Conservation (phyloP, 2,888 invertebrate genomes). For the Lathronympha strigana region DNA sequence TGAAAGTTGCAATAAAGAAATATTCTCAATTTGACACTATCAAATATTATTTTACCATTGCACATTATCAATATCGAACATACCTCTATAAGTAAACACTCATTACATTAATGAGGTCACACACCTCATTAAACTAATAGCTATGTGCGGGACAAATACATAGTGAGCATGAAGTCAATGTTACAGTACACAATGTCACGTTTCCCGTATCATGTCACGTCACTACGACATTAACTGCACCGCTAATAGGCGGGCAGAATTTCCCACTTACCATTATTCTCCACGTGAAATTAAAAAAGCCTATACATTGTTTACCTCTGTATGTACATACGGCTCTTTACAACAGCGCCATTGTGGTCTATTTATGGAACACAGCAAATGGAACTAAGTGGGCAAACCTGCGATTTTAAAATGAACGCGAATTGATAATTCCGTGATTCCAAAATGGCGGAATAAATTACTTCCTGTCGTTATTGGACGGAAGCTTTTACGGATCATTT, state of each 20-base stretch:
- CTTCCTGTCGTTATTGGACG: conserved; percentile 20
- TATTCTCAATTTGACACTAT: no score
- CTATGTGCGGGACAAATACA: background rate
- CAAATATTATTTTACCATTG: no score
- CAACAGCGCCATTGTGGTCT: conserved; percentile 1
- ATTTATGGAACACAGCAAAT: conserved; percentile 21
- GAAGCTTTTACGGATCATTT: conserved; percentile 3
- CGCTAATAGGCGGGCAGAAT: conserved; percentile 19
- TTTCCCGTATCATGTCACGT: conserved; percentile 11
- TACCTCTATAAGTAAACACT: no score
- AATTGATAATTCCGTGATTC: conserved; percentile 17
- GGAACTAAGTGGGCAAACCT: conserved; percentile 7
- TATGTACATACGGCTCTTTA: conserved; percentile 12
- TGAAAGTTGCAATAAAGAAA: no score
- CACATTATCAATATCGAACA: no score
- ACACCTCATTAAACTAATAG: no score
- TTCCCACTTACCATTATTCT: conserved; percentile 20
- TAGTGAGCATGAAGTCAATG: no score
- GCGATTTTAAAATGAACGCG: conserved; percentile 9
- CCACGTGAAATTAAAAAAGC: background rate
- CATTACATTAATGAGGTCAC: no score
- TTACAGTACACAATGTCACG: conserved; percentile 14
- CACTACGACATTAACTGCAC: conserved; percentile 7
- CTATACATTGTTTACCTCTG: conserved; percentile 1
- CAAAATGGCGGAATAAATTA: conserved; percentile 10